Evolutionary conservation across 2,888 invertebrate genomes (phyloP), one percentile per base, ranked within the genome.

Genomic region (Thecophora atra): DNA sequence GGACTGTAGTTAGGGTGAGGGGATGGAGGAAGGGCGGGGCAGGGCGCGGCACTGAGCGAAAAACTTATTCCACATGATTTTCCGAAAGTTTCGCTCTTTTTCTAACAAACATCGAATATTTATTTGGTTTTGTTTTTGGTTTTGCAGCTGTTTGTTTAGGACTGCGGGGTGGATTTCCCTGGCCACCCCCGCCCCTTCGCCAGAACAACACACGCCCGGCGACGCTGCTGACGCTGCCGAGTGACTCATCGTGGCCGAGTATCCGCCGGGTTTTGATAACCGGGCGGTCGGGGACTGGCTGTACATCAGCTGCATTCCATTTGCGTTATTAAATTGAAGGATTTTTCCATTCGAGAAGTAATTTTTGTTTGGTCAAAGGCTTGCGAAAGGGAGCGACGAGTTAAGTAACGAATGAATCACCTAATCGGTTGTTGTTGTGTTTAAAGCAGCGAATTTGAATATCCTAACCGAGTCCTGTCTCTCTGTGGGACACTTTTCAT

Each of bases 251-350:
- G 28, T 60, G 47, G n/a, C 28, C 37, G 26, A 21, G 24, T 56
- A 19, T 60, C 69, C 47, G 17, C 5, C 11, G 58, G 69, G 69
- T 47, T 24, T 26, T 19, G 37, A 47, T 21, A 69, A 19, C 60
- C 21, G 64, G 26, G 21, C 44, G 21, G 28, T 19, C 11, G 21
- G 11, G 19, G 1, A n/a, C 24, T 24, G 28, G 26, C 24, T 64
- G 64, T 26, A 26, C 4, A 52, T 42, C 71, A 72, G 74, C 71
- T 73, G 71, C 28, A 28, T 66, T 67, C 37, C 68, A 75, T 74
- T 71, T 71, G 58, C 19, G 37, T 72, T 71, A 73, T 71, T 73
- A 73, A 73, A 72, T 54, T 70, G 69, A 19, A 28, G 56, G 65
- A 66, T 66, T 60, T 66, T 69, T 56, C 3, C 37, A 30, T 47